Evolutionary conservation across 1,140 invertebrate species (phyloP).

Genomic region (Caenorhabditis inopinata): DNA sequence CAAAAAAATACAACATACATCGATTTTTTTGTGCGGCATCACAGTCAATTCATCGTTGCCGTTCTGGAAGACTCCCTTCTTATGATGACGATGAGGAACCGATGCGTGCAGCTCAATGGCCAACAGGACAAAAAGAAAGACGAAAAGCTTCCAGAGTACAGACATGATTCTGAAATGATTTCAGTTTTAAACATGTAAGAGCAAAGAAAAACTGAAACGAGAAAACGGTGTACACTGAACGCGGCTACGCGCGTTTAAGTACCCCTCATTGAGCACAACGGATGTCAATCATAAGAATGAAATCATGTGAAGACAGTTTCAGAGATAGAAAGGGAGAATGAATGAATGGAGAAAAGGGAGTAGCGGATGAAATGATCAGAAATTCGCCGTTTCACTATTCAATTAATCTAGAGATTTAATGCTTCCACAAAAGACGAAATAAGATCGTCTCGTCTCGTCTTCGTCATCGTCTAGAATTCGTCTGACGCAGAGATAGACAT

Average conservation of each 20-base stretch:
- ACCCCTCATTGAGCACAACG: neutral
- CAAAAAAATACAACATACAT: too few species aligned
- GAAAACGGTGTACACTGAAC: neutral
- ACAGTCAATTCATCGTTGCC: neutral
- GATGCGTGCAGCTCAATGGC: neutral
- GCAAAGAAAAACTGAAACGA: neutral
- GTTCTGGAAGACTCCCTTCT: neutral
- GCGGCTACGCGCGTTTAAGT: neutral
- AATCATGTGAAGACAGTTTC: slow-evolving; percentile 23
- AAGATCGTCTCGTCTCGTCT: too few species aligned
- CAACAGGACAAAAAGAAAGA: neutral
- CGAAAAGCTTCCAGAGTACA: neutral
- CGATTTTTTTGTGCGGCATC: too few species aligned
- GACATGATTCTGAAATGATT: neutral
- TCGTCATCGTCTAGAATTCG: too few species aligned
- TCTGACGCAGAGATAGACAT: too few species aligned
- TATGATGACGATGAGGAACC: neutral
- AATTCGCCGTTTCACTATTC: neutral
- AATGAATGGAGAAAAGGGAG: too few species aligned
- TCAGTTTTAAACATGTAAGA: too few species aligned
- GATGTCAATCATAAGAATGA: slow-evolving; percentile 18
- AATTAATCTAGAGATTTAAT: too few species aligned
- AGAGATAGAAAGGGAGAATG: too few species aligned
- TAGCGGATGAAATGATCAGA: neutral
- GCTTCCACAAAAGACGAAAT: too few species aligned